phyloP scores from a whole-genome alignment of 1,140 invertebrate genomes.

The Trypoxylus dichotomus region DNA sequence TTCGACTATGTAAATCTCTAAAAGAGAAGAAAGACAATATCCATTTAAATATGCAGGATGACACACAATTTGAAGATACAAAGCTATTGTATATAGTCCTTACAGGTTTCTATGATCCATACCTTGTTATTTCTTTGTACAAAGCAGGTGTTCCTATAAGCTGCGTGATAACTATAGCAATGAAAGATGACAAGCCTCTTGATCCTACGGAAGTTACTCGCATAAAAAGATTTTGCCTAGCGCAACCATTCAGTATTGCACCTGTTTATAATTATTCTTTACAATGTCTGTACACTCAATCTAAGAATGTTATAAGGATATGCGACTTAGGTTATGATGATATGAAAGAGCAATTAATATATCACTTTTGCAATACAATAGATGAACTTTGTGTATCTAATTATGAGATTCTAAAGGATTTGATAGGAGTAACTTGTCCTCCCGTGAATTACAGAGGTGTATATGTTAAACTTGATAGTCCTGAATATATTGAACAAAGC shows the following conservation, averaged over 20 bases:
- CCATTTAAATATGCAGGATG: background rate
- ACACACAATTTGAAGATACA: background rate
- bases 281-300: background rate
- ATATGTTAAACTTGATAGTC: background rate
- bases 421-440: background rate
- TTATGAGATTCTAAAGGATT: background rate
- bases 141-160: background rate
- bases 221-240: background rate
- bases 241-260: background rate
- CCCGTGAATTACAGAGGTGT: background rate
- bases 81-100: slow-evolving; percentile 21
- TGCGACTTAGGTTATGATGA: background rate
- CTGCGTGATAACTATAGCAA: slow-evolving; percentile 6
- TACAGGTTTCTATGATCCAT: slow-evolving; percentile 21
- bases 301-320: background rate
- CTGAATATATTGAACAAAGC: background rate
- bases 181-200: background rate
- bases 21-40: background rate
- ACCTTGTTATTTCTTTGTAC: background rate
- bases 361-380: slow-evolving; percentile 6
- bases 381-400: background rate
- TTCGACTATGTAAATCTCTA: background rate
- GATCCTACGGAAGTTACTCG: background rate
- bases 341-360: slow-evolving; percentile 10
- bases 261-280: slow-evolving; percentile 11